phyloP scores from a whole-genome alignment of 2,888 invertebrate species.

The Quadroppia sp. region DNA sequence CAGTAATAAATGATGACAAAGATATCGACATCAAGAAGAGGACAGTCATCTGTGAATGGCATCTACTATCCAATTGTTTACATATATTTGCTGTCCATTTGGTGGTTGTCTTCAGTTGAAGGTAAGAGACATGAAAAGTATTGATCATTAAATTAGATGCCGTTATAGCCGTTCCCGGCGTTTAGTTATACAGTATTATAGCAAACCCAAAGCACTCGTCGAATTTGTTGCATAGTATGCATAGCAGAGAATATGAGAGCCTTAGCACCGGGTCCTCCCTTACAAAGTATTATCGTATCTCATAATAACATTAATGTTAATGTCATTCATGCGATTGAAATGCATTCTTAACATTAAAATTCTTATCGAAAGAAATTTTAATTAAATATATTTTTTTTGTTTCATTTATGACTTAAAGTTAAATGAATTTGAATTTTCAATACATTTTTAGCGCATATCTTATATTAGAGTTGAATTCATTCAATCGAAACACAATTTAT shows the following conservation, averaged over 20 bases:
- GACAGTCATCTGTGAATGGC: slow-evolving; percentile 1
- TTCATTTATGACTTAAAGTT: not conserved
- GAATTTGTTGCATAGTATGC: not conserved
- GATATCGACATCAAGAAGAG: not conserved
- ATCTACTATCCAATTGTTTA: slow-evolving; percentile 11
- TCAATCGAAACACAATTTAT: not conserved
- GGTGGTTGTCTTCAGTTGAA: slow-evolving; percentile 3
- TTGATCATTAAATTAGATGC: slow-evolving; percentile 34
- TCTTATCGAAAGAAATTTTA: not conserved
- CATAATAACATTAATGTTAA: slow-evolving; percentile 9
- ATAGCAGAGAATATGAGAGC: not conserved
- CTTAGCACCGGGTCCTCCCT: not conserved
- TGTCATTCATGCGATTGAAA: slow-evolving; percentile 16
- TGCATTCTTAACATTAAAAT: not conserved
- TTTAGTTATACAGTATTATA: slow-evolving; percentile 4
- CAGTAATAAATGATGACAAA: not conserved
- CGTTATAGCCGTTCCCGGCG: slow-evolving; percentile 6
- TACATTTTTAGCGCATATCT: not conserved
- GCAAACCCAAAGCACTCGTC: not conserved
- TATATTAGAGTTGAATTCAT: not conserved
- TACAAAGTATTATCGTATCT: not conserved
- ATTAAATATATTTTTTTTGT: slow-evolving; percentile 1
- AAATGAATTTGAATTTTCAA: not conserved
- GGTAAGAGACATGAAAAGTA: slow-evolving; percentile 33
- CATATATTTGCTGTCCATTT: slow-evolving; percentile 19